Conservation (phyloP, 2,888 invertebrate species). For the Cheilosia scutellata region DNA sequence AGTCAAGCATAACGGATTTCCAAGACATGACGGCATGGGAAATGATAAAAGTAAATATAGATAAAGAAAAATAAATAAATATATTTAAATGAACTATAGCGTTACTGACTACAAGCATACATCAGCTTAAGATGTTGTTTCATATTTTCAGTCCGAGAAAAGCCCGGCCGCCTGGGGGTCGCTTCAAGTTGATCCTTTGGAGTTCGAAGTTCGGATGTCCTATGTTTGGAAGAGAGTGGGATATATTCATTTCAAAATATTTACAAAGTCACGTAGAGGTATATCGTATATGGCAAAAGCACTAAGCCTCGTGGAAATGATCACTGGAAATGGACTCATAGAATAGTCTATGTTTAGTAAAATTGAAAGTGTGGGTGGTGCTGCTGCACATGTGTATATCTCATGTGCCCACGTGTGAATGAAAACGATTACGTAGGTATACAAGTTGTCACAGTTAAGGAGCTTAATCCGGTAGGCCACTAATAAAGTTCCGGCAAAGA, state of each 20-base stretch:
- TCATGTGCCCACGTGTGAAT: too few relatives aligned
- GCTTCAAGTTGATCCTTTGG: constrained; percentile 33
- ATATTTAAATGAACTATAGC: constrained; percentile 13
- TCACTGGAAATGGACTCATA: too few relatives aligned
- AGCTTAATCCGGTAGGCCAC: too few relatives aligned
- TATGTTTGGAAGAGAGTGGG: not conserved
- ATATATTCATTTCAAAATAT: not conserved
- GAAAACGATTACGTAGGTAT: too few relatives aligned
- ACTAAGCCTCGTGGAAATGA: too few relatives aligned
- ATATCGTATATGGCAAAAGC: too few relatives aligned
- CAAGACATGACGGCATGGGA: constrained; percentile 61
- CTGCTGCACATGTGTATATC: too few relatives aligned
- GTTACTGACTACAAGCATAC: constrained; percentile 10
- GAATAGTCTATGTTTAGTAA: too few relatives aligned
- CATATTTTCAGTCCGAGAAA: constrained; percentile 8
- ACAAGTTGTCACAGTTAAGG: too few relatives aligned
- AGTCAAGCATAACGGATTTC: constrained; percentile 72
- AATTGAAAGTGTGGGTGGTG: too few relatives aligned
- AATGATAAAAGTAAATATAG: constrained; percentile 58
- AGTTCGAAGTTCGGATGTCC: constrained; percentile 7
- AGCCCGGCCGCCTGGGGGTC: constrained; percentile 7
- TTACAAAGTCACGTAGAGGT: constrained; percentile 26
- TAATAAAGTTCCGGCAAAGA: too few relatives aligned
- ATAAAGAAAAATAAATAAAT: constrained; percentile 34
- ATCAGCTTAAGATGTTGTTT: constrained; percentile 16